Evolutionary conservation across 2,888 invertebrate genomes (phyloP).

Genomic region (Diplazon laetatorius): DNA sequence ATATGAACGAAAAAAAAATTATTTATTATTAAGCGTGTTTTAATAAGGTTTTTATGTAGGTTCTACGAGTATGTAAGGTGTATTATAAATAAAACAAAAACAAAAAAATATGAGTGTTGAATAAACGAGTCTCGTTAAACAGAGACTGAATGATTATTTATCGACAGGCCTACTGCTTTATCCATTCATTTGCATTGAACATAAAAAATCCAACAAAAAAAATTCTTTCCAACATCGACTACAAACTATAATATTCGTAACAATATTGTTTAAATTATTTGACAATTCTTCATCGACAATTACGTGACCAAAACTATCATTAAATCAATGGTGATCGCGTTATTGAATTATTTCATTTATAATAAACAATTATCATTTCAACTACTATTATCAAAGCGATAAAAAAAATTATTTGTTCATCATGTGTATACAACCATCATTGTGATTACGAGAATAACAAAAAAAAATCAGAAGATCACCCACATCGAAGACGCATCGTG

Average conservation of each 20-base stretch:
- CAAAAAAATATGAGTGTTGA: slow-evolving; percentile 76
- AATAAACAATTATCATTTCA: no score
- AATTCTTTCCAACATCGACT: no score
- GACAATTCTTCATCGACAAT: no score
- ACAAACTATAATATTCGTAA: no score
- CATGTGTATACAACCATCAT: no score
- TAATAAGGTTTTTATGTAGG: slow-evolving; percentile 81
- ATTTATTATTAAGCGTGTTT: slow-evolving; percentile 78
- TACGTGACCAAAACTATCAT: no score
- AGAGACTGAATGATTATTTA: slow-evolving; percentile 55
- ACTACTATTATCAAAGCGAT: no score
- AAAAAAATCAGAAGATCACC: background rate
- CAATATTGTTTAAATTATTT: no score
- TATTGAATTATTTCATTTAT: no score
- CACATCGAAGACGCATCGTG: slow-evolving; percentile 1
- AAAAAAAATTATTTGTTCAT: background rate
- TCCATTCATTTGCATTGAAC: slow-evolving; percentile 14
- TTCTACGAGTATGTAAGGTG: slow-evolving; percentile 76
- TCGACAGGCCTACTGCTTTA: background rate
- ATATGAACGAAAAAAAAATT: slow-evolving; percentile 46
- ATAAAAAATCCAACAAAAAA: background rate
- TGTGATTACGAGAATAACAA: background rate
- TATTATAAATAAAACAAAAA: slow-evolving; percentile 71
- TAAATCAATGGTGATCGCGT: no score
- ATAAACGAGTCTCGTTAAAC: slow-evolving; percentile 78